A percentile compares a stretch with the other conserved stretches of the same genome.
These are phyloP conservation scores for Ochotona curzoniae DNA, from an alignment of 2,113 vertebrate genomes.

Conservation along the genomic window DNA sequence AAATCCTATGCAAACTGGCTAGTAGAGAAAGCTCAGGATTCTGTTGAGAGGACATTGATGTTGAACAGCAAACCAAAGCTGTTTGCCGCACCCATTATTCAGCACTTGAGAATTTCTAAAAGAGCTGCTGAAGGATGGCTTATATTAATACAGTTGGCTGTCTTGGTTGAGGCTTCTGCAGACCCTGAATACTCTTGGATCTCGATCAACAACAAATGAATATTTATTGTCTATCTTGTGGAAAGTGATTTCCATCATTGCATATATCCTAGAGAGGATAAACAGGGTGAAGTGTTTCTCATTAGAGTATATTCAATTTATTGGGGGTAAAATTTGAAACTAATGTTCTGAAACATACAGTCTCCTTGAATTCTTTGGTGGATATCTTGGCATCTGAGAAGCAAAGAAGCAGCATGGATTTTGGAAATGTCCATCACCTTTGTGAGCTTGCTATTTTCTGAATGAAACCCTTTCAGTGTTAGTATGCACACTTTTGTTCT, in stretches of 20 bases:
- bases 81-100: background rate
- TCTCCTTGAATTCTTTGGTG: background rate
- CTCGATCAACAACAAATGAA: background rate
- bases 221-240: constrained; percentile 1
- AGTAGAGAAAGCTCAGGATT: background rate
- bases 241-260: background rate
- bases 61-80: constrained; percentile 5
- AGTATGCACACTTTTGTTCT: background rate
- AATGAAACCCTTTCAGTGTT: background rate
- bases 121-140: background rate
- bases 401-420: background rate
- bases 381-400: background rate
- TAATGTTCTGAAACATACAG: constrained; percentile 7
- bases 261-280: background rate
- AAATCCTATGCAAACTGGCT: background rate
- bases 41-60: background rate
- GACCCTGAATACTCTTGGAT: background rate
- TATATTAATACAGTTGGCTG: background rate
- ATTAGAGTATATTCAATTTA: constrained; percentile 9
- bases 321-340: background rate
- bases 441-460: background rate
- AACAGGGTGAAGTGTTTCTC: background rate
- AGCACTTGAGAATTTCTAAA: constrained; percentile 34
- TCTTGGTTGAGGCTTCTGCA: background rate
- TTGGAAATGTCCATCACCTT: background rate